Conservation (phyloP, 2,797 vertebrate genomes). For the Telmatherina bonti region DNA sequence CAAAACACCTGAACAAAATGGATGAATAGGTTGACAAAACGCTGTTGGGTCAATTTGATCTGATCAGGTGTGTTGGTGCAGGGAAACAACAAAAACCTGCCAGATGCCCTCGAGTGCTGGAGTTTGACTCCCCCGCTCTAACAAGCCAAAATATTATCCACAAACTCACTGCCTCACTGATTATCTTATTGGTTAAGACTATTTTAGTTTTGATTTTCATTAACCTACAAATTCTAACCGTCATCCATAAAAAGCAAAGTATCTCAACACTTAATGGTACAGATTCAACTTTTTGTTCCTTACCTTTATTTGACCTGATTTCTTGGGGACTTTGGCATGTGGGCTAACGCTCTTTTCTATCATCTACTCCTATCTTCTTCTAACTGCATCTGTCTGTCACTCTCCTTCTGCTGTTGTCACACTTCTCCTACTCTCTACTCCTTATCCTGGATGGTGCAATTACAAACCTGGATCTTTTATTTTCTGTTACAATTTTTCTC, state of each 20-base stretch:
- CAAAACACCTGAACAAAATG: too few species aligned
- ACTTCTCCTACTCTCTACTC: constrained; percentile 37
- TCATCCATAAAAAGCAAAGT: constrained; percentile 10
- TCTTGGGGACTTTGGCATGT: constrained; percentile 23
- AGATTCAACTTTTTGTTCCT: background rate
- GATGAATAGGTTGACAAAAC: too few species aligned
- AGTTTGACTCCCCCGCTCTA: too few species aligned
- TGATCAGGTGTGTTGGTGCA: too few species aligned
- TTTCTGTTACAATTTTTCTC: constrained; percentile 61
- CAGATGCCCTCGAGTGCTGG: too few species aligned
- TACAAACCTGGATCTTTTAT: constrained; percentile 63
- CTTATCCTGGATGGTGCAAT: constrained; percentile 65
- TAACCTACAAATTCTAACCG: background rate
- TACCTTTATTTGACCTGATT: constrained; percentile 2
- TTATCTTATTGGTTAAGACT: constrained; percentile 30
- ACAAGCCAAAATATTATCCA: constrained; percentile 45
- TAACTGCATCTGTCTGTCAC: constrained; percentile 6
- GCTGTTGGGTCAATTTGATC: too few species aligned
- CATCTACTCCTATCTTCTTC: constrained; percentile 12
- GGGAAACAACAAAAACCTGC: too few species aligned
- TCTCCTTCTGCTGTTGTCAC: constrained; percentile 17
- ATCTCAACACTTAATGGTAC: constrained; percentile 9
- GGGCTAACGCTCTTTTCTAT: constrained; percentile 19
- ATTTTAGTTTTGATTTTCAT: background rate
- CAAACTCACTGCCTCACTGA: constrained; percentile 26